Evolutionary conservation across 2,113 vertebrate species (phyloP).

Genomic region (Triplophysa rosa): DNA sequence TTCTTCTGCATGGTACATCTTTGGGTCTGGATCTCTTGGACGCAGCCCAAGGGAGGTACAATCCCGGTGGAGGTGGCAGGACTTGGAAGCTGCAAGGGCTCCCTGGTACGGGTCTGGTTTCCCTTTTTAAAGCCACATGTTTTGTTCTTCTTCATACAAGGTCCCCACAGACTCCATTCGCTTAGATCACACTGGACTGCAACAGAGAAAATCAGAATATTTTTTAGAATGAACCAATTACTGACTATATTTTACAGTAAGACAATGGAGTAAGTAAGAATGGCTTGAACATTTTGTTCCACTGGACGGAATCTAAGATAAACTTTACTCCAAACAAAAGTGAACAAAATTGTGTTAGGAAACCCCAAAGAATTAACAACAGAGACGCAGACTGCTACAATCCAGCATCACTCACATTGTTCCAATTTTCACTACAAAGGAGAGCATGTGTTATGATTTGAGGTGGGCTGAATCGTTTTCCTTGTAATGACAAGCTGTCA

Average conservation of each 20-base stretch:
- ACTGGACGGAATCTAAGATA: constrained; percentile 8
- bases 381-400: constrained; percentile 25
- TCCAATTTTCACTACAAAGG: constrained; percentile 19
- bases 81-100: constrained; percentile 75
- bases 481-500: constrained; percentile 53
- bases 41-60: constrained; percentile 73
- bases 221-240: background rate
- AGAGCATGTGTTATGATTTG: constrained; percentile 49
- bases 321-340: constrained; percentile 36
- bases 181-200: constrained; percentile 89
- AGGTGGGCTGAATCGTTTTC: constrained; percentile 52
- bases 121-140: constrained; percentile 94
- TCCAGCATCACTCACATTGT: constrained; percentile 53
- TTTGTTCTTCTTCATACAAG: constrained; percentile 91
- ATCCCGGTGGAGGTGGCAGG: constrained; percentile 58
- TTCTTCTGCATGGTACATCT: constrained; percentile 82
- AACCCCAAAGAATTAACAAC: constrained; percentile 34
- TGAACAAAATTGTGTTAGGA: constrained; percentile 19
- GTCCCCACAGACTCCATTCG: constrained; percentile 90
- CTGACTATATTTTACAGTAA: constrained; percentile 1
- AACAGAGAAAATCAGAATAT: constrained; percentile 25
- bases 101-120: constrained; percentile 79
- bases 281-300: constrained; percentile 32
- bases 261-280: background rate
- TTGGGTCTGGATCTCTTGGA: constrained; percentile 79